These are phyloP conservation scores for Drosophila pandora DNA, from an alignment of 1,140 invertebrate species.

Conservation along the genomic window DNA sequence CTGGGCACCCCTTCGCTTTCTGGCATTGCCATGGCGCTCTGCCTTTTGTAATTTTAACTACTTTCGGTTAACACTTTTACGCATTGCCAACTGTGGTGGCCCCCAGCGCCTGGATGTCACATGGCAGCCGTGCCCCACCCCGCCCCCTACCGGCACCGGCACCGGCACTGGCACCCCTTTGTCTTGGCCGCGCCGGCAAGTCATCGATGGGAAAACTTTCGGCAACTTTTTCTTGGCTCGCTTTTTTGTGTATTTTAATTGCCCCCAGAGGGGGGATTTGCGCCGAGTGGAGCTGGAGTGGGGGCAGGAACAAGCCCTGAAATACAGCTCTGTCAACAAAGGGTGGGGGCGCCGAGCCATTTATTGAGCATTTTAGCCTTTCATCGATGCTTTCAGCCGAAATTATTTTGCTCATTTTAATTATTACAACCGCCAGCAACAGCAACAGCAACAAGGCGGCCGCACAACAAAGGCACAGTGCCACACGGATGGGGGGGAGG, in stretches of 20 bases:
- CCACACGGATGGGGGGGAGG: constrained; percentile 1
- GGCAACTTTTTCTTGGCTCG: constrained; percentile 67
- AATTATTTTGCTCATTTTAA: constrained; percentile 82
- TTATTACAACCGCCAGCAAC: constrained; percentile 72
- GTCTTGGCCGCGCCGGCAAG: constrained; percentile 32
- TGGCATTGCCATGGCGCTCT: constrained; percentile 69
- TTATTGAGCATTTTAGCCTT: constrained; percentile 81
- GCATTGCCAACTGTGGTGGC: constrained; percentile 70
- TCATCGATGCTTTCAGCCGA: constrained; percentile 78
- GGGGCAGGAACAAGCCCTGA: constrained; percentile 53
- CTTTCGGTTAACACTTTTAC: constrained; percentile 82
- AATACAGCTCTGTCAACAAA: constrained; percentile 45
- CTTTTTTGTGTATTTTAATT: constrained; percentile 72
- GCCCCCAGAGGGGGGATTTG: constrained; percentile 51
- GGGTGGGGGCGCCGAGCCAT: constrained; percentile 23
- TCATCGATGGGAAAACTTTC: constrained; percentile 78
- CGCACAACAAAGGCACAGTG: constrained; percentile 42
- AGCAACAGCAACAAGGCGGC: constrained; percentile 21
- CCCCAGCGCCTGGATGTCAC: constrained; percentile 70
- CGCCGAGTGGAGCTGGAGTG: background rate
- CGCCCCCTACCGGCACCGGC: background rate
- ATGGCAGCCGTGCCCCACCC: constrained; percentile 33
- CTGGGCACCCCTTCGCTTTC: constrained; percentile 6
- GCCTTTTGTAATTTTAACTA: constrained; percentile 82
- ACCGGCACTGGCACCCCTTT: constrained; percentile 5